These are phyloP conservation scores for Champsocephalus gunnari DNA, from an alignment of 2,797 vertebrate genomes.

Conservation along the genomic window DNA sequence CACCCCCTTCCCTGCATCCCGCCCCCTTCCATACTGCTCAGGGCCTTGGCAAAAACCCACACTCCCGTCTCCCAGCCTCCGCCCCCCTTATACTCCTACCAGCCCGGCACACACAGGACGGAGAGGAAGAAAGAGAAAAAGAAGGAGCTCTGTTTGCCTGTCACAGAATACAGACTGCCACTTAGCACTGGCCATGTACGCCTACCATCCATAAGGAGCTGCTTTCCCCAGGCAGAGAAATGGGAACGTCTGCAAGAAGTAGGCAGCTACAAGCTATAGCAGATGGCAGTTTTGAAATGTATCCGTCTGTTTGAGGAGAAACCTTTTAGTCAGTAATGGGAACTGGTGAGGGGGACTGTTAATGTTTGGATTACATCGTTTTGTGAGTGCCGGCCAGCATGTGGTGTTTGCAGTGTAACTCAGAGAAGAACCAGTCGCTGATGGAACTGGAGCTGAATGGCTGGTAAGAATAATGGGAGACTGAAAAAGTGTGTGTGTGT, in stretches of 20 bases:
- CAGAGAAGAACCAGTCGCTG: conserved; percentile 95
- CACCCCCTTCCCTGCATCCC: conserved; percentile 69
- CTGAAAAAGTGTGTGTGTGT: conserved; percentile 10
- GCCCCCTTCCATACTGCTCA: conserved; percentile 76
- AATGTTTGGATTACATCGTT: conserved; percentile 64
- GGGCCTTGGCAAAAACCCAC: conserved; percentile 67
- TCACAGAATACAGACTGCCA: conserved; percentile 71
- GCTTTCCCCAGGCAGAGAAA: conserved; percentile 60
- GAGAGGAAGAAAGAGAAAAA: conserved; percentile 68
- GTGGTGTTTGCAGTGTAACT: conserved; percentile 98
- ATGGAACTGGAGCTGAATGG: conserved; percentile 94
- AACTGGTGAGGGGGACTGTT: conserved; percentile 50
- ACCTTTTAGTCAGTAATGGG: conserved; percentile 48
- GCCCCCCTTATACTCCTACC: conserved; percentile 71
- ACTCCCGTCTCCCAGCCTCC: conserved; percentile 72
- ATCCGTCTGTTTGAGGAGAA: conserved; percentile 32
- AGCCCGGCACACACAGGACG: conserved; percentile 62
- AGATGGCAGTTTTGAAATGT: conserved; percentile 49
- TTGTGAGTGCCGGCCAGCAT: conserved; percentile 82
- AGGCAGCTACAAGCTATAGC: conserved; percentile 23
- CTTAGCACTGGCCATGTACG: conserved; percentile 52
- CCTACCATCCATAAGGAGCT: conserved; percentile 57
- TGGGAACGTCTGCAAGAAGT: conserved; percentile 57
- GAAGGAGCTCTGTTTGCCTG: conserved; percentile 72
- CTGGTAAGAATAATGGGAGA: conserved; percentile 86